These are phyloP conservation scores for Anthonomus grandis DNA, from an alignment of 1,140 invertebrate genomes.

Conservation along the genomic window DNA sequence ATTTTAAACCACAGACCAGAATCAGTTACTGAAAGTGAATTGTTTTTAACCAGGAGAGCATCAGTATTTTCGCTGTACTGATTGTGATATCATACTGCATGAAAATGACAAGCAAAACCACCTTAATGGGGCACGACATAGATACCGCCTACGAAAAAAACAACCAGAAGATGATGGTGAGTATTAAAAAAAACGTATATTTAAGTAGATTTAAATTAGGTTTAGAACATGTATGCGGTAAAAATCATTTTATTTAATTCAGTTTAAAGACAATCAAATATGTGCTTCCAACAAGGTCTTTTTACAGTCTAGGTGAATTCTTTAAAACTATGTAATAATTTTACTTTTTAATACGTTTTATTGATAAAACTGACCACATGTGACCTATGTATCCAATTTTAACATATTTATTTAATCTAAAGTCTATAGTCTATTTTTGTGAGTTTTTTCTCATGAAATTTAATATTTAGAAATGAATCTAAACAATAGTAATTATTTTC, in stretches of 20 bases:
- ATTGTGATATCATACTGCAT: conserved; percentile 6
- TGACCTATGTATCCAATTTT: too few species aligned
- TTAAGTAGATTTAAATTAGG: neutral
- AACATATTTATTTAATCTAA: too few species aligned
- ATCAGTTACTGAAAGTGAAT: too few species aligned
- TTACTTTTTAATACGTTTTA: too few species aligned
- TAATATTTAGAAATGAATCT: too few species aligned
- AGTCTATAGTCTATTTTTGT: too few species aligned
- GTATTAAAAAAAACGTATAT: neutral
- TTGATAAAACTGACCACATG: too few species aligned
- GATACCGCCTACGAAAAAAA: neutral
- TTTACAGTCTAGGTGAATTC: too few species aligned
- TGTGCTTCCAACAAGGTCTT: neutral
- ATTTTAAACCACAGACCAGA: too few species aligned
- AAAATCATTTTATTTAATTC: neutral
- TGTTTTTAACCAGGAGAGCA: too few species aligned
- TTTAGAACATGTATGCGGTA: neutral
- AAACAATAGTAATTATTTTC: too few species aligned
- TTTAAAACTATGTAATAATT: neutral
- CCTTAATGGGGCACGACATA: conserved; percentile 7
- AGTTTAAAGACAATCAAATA: neutral
- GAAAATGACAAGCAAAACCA: conserved; percentile 13
- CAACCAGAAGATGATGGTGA: neutral
- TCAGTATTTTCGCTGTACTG: conserved; percentile 5
- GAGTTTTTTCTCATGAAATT: too few species aligned